Evolutionary conservation across 2,888 invertebrate genomes (phyloP), one percentile per base, ranked within the genome.

Genomic region (Drosophila nigricruria): DNA sequence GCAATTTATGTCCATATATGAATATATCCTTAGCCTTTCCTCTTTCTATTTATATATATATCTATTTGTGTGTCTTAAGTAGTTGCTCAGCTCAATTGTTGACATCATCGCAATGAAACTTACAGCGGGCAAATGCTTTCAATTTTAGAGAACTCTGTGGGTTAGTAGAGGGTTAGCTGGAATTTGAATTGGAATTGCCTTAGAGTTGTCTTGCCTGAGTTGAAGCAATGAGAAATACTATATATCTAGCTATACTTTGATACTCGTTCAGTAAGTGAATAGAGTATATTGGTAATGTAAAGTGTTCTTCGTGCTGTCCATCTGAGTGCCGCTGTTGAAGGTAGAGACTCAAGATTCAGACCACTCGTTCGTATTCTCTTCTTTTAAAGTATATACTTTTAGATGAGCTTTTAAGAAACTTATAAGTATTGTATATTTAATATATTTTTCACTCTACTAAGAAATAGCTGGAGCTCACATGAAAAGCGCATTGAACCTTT

Each of bases 51-150:
- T 20, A 16, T 30, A 16, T 8, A 50, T 9, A 8, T 14, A 5
- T 34, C 5, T 30, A 0, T 30, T 27, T 27, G 27, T 5, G 27
- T 27, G 9, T 52, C 38, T 45, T 42, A 66, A 62, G 61, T 70
- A 36, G 53, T 64, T 75, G 40, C 36, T 34, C 47, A 34, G 45
- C n/a, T 12, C 49, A 65, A 45, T 34, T 68, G 81, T 62, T 79
- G 78, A 79, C 78, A 79, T 79, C 78, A 79, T 80, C 77, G 54
- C 65, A 9, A 27, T 23, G 30, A 5, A 34, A 47, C 5, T 42
- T 34, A 0, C 12, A 12, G 20, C 42, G 12, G 6, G 18, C n/a
- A 40, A 40, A 18, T 40, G 40, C 42, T 6, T 14, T 20, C 20
- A 20, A 5, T 20, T 42, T 42, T 14, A 20, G 2, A 36, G 10